Conservation (phyloP, 2,888 invertebrate species). For the Spatulosminthurus flaviceps region DNA sequence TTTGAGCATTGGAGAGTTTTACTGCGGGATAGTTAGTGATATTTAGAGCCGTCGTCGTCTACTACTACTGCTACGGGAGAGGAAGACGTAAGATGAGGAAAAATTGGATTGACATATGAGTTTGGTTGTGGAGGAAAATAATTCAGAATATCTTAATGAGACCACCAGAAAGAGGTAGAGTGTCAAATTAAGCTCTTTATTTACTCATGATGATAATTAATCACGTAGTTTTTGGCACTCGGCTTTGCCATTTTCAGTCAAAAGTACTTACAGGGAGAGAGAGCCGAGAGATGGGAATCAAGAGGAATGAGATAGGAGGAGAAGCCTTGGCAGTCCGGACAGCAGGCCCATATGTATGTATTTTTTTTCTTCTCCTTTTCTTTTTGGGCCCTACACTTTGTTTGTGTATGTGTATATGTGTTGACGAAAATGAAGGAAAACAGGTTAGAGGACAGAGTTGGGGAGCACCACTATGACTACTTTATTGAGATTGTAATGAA, state of each 20-base stretch:
- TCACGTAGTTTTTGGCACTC: slow-evolving; percentile 37
- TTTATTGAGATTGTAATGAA: slow-evolving; percentile 18
- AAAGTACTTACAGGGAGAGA: slow-evolving; percentile 29
- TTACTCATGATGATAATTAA: slow-evolving; percentile 34
- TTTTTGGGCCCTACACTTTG: too few species aligned
- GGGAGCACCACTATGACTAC: slow-evolving; percentile 14
- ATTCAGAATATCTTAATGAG: slow-evolving; percentile 18
- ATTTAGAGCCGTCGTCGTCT: too few species aligned
- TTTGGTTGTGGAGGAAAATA: not conserved
- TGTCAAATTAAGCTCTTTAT: slow-evolving; percentile 36
- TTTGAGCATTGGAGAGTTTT: too few species aligned
- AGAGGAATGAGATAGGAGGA: not conserved
- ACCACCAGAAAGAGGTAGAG: slow-evolving; percentile 15
- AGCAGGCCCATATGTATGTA: too few species aligned
- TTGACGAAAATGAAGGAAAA: not conserved
- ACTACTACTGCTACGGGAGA: too few species aligned
- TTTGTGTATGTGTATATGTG: too few species aligned
- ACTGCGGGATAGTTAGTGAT: too few species aligned
- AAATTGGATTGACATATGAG: not conserved
- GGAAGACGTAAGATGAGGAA: not conserved
- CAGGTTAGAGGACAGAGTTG: not conserved
- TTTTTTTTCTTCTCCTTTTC: too few species aligned
- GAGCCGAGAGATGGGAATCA: slow-evolving; percentile 27
- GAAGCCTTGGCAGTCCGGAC: too few species aligned
- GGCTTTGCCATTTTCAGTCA: slow-evolving; percentile 39